phyloP scores from a whole-genome alignment of 2,113 vertebrate species.

The Chloropsis hardwickii region DNA sequence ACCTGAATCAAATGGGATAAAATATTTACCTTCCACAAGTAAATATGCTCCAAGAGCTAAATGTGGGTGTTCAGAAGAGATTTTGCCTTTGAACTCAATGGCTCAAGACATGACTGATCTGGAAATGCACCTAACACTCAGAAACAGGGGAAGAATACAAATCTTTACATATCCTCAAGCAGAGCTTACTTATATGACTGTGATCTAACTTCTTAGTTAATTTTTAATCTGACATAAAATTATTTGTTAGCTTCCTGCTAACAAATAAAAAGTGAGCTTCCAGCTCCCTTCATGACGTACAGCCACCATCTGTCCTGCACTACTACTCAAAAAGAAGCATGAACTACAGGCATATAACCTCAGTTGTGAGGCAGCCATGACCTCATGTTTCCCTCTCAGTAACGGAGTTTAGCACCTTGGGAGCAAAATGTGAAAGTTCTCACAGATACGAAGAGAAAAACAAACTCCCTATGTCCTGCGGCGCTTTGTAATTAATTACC shows the following conservation, averaged over 20 bases:
- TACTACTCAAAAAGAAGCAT: background rate
- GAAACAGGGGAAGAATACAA: background rate
- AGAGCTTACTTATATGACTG: background rate
- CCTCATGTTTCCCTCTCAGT: background rate
- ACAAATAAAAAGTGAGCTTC: background rate
- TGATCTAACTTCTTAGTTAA: background rate
- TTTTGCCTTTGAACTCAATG: background rate
- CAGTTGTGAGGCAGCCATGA: background rate
- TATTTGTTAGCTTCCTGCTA: background rate
- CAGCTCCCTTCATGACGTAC: background rate
- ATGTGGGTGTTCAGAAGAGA: background rate
- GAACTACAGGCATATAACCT: background rate
- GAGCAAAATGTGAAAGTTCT: background rate
- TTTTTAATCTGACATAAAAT: background rate
- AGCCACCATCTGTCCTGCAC: background rate
- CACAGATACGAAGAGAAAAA: background rate
- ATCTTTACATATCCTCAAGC: background rate
- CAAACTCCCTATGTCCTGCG: background rate
- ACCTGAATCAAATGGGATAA: background rate
- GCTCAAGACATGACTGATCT: background rate
- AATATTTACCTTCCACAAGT: background rate
- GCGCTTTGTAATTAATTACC: background rate
- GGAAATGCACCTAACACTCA: background rate
- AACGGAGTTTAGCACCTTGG: background rate
- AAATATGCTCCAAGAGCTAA: background rate